phyloP scores from a whole-genome alignment of 2,888 invertebrate genomes.

The Drosophila anomelani region DNA sequence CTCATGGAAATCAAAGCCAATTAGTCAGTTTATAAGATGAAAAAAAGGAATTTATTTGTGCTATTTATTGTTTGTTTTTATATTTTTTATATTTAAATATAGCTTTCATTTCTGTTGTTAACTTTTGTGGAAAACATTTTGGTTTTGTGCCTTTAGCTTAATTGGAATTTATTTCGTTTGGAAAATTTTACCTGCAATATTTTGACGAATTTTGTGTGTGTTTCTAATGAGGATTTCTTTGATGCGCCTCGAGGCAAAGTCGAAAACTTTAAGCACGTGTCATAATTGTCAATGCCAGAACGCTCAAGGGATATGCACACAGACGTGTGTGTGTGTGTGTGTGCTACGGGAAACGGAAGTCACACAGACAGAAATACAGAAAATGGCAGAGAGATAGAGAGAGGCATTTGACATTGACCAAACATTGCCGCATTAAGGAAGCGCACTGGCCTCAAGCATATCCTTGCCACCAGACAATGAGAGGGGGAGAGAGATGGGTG shows the following conservation, averaged over 20 bases:
- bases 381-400: background rate
- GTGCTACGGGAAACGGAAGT: slow-evolving; percentile 44
- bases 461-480: slow-evolving; percentile 45
- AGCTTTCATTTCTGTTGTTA: background rate
- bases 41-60: background rate
- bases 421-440: slow-evolving; percentile 69
- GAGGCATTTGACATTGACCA: slow-evolving; percentile 61
- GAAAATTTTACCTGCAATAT: slow-evolving; percentile 6
- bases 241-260: slow-evolving; percentile 20
- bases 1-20: slow-evolving; percentile 13
- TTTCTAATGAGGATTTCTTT: slow-evolving; percentile 37
- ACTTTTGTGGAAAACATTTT: background rate
- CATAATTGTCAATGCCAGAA: slow-evolving; percentile 72
- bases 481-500: background rate
- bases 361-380: slow-evolving; percentile 14
- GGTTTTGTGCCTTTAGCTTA: background rate
- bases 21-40: slow-evolving; percentile 8
- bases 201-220: slow-evolving; percentile 3
- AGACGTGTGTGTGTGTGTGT: background rate
- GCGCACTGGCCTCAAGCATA: slow-evolving; percentile 59
- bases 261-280: slow-evolving; percentile 52
- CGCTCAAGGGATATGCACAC: background rate
- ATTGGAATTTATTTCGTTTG: slow-evolving; percentile 22
- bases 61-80: background rate
- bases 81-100: background rate